Conservation (phyloP, 1,140 invertebrate genomes). For the Sesamia nonagrioides region DNA sequence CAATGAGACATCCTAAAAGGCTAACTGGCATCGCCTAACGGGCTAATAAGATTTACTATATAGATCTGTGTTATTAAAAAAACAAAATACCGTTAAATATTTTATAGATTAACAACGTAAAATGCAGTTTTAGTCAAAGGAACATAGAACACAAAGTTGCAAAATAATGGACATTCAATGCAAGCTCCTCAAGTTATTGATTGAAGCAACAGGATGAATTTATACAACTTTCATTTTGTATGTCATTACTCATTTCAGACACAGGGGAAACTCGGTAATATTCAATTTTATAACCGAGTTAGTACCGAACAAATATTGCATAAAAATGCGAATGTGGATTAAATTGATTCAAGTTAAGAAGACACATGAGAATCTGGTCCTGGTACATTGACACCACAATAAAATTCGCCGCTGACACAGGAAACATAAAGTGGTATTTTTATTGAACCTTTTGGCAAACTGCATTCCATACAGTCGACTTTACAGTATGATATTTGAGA, state of each 20-base stretch:
- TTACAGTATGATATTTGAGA: constrained; percentile 56
- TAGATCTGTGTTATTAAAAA: constrained; percentile 6
- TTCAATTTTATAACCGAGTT: constrained; percentile 22
- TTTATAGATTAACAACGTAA: constrained; percentile 1
- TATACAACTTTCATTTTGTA: background rate
- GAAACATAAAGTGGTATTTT: constrained; percentile 80
- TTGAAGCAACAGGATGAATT: constrained; percentile 3
- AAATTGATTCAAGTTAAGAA: constrained; percentile 63
- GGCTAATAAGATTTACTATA: constrained; percentile 35
- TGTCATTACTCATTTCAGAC: constrained; percentile 20
- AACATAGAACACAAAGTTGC: background rate
- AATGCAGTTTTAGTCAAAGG: constrained; percentile 30
- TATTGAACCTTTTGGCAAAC: constrained; percentile 78
- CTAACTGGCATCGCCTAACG: constrained; percentile 22
- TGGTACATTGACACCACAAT: constrained; percentile 77
- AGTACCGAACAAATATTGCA: constrained; percentile 40
- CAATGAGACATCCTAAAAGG: constrained; percentile 36
- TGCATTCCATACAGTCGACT: constrained; percentile 66
- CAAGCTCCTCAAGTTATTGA: constrained; percentile 3
- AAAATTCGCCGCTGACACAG: constrained; percentile 77
- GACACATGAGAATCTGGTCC: constrained; percentile 65
- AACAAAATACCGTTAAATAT: constrained; percentile 10
- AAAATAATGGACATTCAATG: constrained; percentile 11
- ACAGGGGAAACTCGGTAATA: constrained; percentile 2
- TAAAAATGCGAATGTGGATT: constrained; percentile 60